Conservation (phyloP, 1,140 invertebrate genomes). For the Heliothis subflexa region DNA sequence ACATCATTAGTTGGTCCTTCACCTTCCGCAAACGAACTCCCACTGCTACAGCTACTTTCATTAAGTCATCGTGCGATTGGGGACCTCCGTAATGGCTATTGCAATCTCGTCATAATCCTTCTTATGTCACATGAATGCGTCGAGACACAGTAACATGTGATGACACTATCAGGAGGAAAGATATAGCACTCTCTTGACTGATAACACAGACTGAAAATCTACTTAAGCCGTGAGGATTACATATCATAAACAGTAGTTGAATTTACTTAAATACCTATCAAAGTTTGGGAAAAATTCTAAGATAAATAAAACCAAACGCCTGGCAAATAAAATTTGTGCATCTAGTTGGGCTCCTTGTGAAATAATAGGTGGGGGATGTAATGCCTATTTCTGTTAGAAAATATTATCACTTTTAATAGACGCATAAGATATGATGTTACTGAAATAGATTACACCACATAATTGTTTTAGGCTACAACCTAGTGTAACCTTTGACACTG, state of each 20-base stretch:
- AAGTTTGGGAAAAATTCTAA: neutral
- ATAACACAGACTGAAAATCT: conserved; percentile 6
- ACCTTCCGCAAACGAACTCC: neutral
- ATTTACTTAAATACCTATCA: neutral
- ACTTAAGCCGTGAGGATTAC: neutral
- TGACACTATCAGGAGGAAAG: neutral
- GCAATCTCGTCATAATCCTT: neutral
- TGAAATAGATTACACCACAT: too few species aligned
- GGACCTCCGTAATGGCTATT: neutral
- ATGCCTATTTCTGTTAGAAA: too few species aligned
- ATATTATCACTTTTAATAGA: too few species aligned
- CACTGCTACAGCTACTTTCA: neutral
- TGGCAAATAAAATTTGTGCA: too few species aligned
- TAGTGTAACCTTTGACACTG: too few species aligned
- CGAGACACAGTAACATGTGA: neutral
- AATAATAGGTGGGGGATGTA: too few species aligned
- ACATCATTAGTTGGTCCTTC: neutral
- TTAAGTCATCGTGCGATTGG: neutral
- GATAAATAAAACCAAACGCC: too few species aligned
- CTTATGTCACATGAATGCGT: neutral
- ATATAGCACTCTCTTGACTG: neutral
- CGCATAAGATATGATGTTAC: too few species aligned
- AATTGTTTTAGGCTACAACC: too few species aligned
- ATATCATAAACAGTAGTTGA: neutral
- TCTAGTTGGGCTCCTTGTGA: too few species aligned